Evolutionary conservation across 1,140 invertebrate genomes (phyloP), one percentile per base, ranked within the genome.

Genomic region (Bradysia coprophila): DNA sequence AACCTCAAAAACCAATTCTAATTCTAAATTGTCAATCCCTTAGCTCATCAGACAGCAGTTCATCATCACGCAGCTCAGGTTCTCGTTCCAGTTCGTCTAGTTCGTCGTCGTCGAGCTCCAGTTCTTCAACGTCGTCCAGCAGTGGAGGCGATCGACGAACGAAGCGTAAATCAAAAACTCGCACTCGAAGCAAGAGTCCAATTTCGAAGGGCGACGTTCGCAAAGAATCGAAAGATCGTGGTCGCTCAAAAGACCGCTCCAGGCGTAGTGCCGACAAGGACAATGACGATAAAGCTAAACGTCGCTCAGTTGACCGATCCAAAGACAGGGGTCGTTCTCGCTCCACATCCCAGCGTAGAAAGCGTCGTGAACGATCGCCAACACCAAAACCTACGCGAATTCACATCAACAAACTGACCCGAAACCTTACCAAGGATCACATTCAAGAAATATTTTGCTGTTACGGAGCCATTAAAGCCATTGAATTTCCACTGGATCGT

Each of bases 351-450:
- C 66, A 67, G 15, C 59, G 70, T 19, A 56, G 69, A 32, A 72
- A 76, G 49, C 64, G 73, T 2, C 75, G 83, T 11, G 80, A 85
- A 51, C 71, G 83, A 36, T 88, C 86, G 3, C 83, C 86, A 1
- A 82, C 83, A 24, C 86, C 86, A 2, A 74, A 82, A 37, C 84
- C 87, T 1, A 79, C 81, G 13, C 86, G 94, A 57, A 92, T 95
- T 52, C 90, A 96, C 57, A 80, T 98, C 47, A 90, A 89, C 1
- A 75, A 83, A 18, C 60, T 97, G 21, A 94, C 91, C 1, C 65
- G 89, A 21, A 97, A 96, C 62, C 85, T 97, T 1, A 89, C 78
- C 39, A 82, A 81, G 59, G 89, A 96, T 11, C 94, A 98, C 60
- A 73, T 98, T 16, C 63, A 76, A 47, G 95, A 98, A 65, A 98